These are phyloP conservation scores for Sporophila hypoxantha DNA, from an alignment of 2,113 vertebrate species.

Conservation along the genomic window DNA sequence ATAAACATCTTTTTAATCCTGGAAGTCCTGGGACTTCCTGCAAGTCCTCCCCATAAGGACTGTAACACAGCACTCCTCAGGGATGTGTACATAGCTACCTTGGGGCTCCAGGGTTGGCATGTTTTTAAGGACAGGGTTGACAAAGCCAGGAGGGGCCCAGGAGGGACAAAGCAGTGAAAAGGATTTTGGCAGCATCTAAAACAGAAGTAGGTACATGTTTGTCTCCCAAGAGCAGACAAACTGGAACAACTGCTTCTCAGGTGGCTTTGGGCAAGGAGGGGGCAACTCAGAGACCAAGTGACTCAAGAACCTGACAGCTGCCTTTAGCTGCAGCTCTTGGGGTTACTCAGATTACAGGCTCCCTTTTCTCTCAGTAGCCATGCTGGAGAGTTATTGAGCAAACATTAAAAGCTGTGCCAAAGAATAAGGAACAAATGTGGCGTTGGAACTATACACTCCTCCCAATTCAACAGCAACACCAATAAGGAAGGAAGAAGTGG, in stretches of 20 bases:
- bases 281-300: background rate
- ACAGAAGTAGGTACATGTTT: background rate
- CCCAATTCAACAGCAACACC: background rate
- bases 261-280: background rate
- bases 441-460: background rate
- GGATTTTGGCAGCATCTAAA: background rate
- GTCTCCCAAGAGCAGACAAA: background rate
- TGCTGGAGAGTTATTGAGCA: background rate
- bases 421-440: background rate
- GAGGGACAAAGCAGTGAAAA: background rate
- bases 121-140: background rate
- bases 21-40: background rate
- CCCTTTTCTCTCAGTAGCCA: background rate
- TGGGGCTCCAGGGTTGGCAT: background rate
- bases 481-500: background rate
- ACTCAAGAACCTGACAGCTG: background rate
- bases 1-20: background rate
- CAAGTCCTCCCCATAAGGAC: background rate
- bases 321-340: background rate
- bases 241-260: background rate
- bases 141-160: background rate
- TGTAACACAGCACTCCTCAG: background rate
- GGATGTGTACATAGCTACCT: rapidly evolving
- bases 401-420: background rate
- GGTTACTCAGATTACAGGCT: background rate